phyloP scores from a whole-genome alignment of 2,888 invertebrate genomes.

The Lepidochitona cinerea region DNA sequence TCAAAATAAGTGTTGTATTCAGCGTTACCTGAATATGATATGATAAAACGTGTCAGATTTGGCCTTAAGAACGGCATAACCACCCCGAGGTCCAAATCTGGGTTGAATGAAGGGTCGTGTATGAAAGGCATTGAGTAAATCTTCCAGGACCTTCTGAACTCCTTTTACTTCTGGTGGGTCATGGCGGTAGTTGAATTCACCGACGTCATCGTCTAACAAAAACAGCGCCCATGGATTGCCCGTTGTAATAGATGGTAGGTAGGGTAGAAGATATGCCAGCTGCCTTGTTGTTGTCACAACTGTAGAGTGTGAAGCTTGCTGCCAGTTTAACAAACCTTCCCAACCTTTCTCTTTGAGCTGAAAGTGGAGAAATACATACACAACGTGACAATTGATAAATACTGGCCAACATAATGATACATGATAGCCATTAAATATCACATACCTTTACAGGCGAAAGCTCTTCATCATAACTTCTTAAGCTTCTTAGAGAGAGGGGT shows the following conservation, averaged over 20 bases:
- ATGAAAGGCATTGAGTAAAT: slow-evolving; percentile 41
- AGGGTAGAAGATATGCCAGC: background rate
- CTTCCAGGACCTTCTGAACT: slow-evolving; percentile 21
- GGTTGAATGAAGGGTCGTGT: slow-evolving; percentile 37
- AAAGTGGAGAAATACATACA: too few relatives aligned
- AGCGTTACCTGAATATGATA: slow-evolving; percentile 29
- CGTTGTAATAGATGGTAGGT: background rate
- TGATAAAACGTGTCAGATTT: slow-evolving; percentile 18
- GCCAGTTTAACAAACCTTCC: background rate
- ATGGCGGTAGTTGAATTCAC: slow-evolving; percentile 11
- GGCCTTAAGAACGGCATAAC: slow-evolving; percentile 25
- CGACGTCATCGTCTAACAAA: background rate
- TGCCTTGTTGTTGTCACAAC: background rate
- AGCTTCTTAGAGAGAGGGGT: background rate
- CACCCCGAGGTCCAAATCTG: slow-evolving; percentile 36
- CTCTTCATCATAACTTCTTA: background rate
- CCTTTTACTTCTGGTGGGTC: slow-evolving; percentile 21
- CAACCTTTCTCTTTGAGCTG: too few relatives aligned
- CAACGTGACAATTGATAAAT: too few relatives aligned
- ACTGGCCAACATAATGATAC: too few relatives aligned
- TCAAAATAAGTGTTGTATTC: too few relatives aligned
- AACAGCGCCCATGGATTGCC: background rate
- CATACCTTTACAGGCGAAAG: background rate
- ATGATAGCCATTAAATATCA: too few relatives aligned
- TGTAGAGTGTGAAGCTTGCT: background rate